Evolutionary conservation across 2,797 vertebrate genomes (phyloP).

Genomic region (Catostomus latipinnis): DNA sequence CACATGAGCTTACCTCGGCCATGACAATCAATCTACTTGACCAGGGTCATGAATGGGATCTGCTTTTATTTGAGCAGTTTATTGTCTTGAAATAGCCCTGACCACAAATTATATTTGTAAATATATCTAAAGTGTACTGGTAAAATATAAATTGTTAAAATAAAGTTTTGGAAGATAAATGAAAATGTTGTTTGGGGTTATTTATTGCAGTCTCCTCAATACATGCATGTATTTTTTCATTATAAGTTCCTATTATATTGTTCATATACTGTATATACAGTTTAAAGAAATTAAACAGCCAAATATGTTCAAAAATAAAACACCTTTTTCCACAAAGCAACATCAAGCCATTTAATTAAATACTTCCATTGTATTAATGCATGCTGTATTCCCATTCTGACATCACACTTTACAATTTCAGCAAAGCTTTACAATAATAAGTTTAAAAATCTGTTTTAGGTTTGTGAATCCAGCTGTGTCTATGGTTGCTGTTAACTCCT

Average conservation of each 20-base stretch:
- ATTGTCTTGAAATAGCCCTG: slow-evolving; percentile 72
- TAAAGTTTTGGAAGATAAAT: slow-evolving; percentile 87
- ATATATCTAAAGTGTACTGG: slow-evolving; percentile 78
- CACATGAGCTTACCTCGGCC: slow-evolving; percentile 77
- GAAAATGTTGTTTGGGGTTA: slow-evolving; percentile 14
- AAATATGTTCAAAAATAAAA: not conserved
- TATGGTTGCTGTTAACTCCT: not conserved
- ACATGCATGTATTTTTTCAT: not conserved
- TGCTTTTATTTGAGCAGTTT: slow-evolving; percentile 68
- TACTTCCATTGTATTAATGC: slow-evolving; percentile 30
- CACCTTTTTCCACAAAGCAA: slow-evolving; percentile 12
- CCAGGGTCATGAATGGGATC: slow-evolving; percentile 75
- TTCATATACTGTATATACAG: too few species aligned
- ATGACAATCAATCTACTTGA: slow-evolving; percentile 88
- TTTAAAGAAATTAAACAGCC: not conserved
- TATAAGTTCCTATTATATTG: not conserved
- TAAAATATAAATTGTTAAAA: slow-evolving; percentile 80
- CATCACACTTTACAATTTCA: slow-evolving; percentile 48
- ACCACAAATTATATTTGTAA: slow-evolving; percentile 82
- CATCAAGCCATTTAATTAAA: not conserved
- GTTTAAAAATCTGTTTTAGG: slow-evolving; percentile 16
- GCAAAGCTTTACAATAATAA: slow-evolving; percentile 32
- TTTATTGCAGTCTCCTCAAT: slow-evolving; percentile 48
- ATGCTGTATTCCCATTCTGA: slow-evolving; percentile 20
- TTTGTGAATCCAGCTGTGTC: slow-evolving; percentile 1